phyloP scores from a whole-genome alignment of 1,140 invertebrate genomes.

The Drosophila funebris region DNA sequence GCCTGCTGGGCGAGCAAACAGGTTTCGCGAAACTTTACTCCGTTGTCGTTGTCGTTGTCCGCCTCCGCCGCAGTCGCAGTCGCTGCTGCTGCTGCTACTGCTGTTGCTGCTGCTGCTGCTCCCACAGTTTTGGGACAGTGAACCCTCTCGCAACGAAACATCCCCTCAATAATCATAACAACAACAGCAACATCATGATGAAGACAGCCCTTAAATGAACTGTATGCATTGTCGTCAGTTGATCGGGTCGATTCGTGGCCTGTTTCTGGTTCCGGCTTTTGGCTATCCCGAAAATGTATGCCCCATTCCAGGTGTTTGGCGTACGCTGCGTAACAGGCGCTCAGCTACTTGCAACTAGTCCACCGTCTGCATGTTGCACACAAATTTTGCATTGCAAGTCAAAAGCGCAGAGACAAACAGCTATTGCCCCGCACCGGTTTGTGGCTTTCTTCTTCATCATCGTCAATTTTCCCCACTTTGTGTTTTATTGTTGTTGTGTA shows the following conservation, averaged over 20 bases:
- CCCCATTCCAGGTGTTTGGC: conserved; percentile 78
- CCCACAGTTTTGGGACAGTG: conserved; percentile 44
- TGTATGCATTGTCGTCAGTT: neutral
- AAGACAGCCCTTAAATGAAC: conserved; percentile 41
- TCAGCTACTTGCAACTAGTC: conserved; percentile 46
- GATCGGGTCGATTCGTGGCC: neutral
- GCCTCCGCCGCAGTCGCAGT: conserved; percentile 5
- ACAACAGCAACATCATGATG: neutral
- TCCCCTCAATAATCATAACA: conserved; percentile 16
- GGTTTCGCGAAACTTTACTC: conserved; percentile 48
- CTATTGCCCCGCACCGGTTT: conserved; percentile 59
- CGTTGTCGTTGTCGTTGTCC: conserved; percentile 9
- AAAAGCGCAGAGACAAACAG: conserved; percentile 24
- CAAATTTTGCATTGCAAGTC: conserved; percentile 36
- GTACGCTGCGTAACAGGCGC: conserved; percentile 69
- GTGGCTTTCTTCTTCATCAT: conserved; percentile 26
- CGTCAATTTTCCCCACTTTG: conserved; percentile 36
- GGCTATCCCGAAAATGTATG: conserved; percentile 66
- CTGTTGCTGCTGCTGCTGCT: conserved; percentile 7
- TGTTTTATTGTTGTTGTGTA: neutral
- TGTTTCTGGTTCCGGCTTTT: neutral
- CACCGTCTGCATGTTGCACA: conserved; percentile 51
- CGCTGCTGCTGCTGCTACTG: neutral
- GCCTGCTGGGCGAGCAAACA: conserved; percentile 58
- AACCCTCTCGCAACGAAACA: conserved; percentile 36